Conservation (phyloP, 2,888 invertebrate genomes). For the Odontomyia ornata region DNA sequence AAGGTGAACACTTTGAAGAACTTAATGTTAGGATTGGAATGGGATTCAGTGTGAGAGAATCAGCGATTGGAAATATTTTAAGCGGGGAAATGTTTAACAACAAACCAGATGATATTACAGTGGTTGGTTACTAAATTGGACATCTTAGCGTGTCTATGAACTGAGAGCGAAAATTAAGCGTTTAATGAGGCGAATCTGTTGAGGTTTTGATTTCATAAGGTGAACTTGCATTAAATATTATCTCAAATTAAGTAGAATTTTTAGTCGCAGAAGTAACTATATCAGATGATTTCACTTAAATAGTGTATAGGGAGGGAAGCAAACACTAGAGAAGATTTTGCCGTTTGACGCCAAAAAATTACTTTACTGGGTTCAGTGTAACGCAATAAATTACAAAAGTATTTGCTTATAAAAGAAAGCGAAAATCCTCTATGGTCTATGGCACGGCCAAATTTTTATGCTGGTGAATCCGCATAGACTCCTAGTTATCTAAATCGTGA, state of each 20-base stretch:
- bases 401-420: no score
- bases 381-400: no score
- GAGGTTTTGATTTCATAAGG: neutral
- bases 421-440: no score
- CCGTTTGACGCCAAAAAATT: no score
- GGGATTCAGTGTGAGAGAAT: slow-evolving; percentile 15
- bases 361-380: no score
- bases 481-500: no score
- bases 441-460: no score
- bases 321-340: no score
- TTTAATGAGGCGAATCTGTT: neutral
- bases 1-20: slow-evolving; percentile 43
- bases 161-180: neutral
- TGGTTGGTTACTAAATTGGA: neutral
- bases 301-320: no score
- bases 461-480: no score
- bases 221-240: neutral
- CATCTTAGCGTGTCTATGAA: neutral
- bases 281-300: no score
- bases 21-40: slow-evolving; percentile 20
- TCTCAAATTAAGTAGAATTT: neutral
- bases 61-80: slow-evolving; percentile 14
- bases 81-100: slow-evolving; percentile 28
- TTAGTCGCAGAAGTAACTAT: neutral
- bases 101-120: slow-evolving; percentile 1